Conservation (phyloP, 2,797 vertebrate species). For the Zonotrichia albicollis region DNA sequence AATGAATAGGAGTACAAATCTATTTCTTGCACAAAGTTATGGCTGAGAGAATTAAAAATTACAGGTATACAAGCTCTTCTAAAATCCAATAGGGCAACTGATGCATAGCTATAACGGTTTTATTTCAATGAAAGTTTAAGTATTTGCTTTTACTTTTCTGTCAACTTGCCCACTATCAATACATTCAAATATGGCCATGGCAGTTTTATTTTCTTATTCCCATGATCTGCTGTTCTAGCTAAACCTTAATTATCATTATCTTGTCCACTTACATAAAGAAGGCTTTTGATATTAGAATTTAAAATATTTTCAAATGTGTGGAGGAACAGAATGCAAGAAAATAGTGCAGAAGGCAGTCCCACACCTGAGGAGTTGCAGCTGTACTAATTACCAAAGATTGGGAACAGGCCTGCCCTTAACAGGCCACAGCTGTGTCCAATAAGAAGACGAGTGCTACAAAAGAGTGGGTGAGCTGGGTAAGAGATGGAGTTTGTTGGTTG, state of each 20-base stretch:
- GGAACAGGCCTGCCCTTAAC: too few species aligned
- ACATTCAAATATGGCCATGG: neutral
- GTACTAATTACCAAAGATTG: too few species aligned
- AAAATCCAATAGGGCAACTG: neutral
- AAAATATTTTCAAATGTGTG: neutral
- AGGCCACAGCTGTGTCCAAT: too few species aligned
- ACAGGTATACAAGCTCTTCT: neutral
- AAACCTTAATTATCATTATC: neutral
- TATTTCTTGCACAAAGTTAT: neutral
- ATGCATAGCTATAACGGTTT: neutral
- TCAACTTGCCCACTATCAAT: neutral
- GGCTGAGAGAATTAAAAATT: neutral
- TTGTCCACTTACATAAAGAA: neutral
- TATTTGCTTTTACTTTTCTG: neutral
- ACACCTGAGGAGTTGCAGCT: too few species aligned
- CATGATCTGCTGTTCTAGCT: neutral
- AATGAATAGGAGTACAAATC: neutral
- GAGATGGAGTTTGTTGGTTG: too few species aligned
- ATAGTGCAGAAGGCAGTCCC: too few species aligned
- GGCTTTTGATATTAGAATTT: neutral
- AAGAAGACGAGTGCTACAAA: too few species aligned
- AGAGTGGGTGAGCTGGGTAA: too few species aligned
- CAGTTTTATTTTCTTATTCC: neutral
- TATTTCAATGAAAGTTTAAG: neutral
- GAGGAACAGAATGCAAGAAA: too few species aligned